These are phyloP conservation scores for Drosophila paulistorum DNA, from an alignment of 1,140 invertebrate genomes.

Conservation along the genomic window DNA sequence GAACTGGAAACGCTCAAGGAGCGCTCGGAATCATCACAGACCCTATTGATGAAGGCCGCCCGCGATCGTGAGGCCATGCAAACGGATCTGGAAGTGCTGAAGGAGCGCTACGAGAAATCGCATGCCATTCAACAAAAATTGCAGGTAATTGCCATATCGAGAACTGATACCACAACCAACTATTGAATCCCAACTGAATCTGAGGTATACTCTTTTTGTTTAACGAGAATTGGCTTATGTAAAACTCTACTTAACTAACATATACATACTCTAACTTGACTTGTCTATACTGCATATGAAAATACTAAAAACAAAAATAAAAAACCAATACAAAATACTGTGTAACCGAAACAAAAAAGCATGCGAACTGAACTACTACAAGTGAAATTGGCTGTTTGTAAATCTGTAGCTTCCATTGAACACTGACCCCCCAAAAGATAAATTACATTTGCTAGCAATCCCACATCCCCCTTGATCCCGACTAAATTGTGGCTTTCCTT, in stretches of 20 bases:
- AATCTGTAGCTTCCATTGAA: conserved; percentile 72
- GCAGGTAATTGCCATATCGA: conserved; percentile 84
- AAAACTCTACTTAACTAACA: conserved; percentile 8
- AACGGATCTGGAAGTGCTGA: conserved; percentile 92
- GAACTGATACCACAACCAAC: conserved; percentile 1
- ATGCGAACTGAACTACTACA: conserved; percentile 68
- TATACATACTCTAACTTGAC: conserved; percentile 32
- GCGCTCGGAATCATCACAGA: conserved; percentile 90
- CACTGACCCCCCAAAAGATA: conserved; percentile 27
- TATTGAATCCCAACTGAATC: conserved; percentile 18
- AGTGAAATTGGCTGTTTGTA: conserved; percentile 78
- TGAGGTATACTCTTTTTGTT: conserved; percentile 16
- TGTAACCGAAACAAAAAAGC: conserved; percentile 58
- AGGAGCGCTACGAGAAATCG: conserved; percentile 94
- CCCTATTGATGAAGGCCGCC: conserved; percentile 91
- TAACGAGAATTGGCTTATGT: conserved; percentile 42
- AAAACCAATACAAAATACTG: conserved; percentile 10
- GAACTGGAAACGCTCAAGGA: conserved; percentile 93
- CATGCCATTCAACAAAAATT: conserved; percentile 93
- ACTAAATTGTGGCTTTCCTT: conserved; percentile 4
- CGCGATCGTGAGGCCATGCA: conserved; percentile 92
- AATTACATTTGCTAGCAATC: neutral
- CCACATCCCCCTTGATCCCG: neutral
- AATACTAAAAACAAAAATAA: neutral
- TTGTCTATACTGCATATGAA: conserved; percentile 54